These are phyloP conservation scores for Mesocricetus auratus DNA, from an alignment of 2,113 vertebrate genomes.

Conservation along the genomic window DNA sequence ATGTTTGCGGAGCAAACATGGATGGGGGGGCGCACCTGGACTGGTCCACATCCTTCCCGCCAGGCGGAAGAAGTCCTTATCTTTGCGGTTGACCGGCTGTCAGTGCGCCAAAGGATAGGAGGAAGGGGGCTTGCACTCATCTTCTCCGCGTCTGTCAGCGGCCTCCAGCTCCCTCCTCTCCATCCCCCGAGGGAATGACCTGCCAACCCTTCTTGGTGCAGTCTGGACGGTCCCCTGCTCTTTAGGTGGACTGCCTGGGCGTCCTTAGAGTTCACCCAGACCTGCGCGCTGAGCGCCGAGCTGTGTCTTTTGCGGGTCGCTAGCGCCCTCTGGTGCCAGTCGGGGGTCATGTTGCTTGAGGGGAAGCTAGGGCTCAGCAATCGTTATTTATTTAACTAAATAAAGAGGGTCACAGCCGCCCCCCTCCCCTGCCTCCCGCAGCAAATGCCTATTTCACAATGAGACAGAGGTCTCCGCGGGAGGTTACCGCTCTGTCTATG, in stretches of 20 bases:
- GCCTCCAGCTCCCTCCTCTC: neutral
- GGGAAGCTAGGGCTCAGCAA: neutral
- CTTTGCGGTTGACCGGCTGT: slow-evolving; percentile 57
- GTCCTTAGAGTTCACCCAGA: accelerated
- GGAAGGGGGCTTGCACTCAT: no score
- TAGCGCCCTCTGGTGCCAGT: slow-evolving; percentile 72
- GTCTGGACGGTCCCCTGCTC: neutral
- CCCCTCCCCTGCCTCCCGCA: neutral
- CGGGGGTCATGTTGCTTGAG: accelerated
- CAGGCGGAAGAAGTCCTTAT: slow-evolving; percentile 65
- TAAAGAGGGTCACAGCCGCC: accelerated
- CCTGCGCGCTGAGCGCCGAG: accelerated
- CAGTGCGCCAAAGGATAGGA: neutral
- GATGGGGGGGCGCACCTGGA: slow-evolving; percentile 37
- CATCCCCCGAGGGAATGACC: neutral
- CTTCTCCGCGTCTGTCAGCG: neutral
- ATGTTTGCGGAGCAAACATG: slow-evolving; percentile 60
- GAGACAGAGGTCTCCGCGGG: neutral
- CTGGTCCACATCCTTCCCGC: neutral
- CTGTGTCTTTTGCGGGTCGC: neutral
- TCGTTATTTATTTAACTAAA: neutral
- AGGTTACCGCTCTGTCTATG: neutral
- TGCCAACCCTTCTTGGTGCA: neutral
- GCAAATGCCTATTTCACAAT: neutral
- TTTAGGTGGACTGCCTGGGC: neutral